Evolutionary conservation across 2,797 vertebrate genomes (phyloP).

Genomic region (Bovichtus variegatus): DNA sequence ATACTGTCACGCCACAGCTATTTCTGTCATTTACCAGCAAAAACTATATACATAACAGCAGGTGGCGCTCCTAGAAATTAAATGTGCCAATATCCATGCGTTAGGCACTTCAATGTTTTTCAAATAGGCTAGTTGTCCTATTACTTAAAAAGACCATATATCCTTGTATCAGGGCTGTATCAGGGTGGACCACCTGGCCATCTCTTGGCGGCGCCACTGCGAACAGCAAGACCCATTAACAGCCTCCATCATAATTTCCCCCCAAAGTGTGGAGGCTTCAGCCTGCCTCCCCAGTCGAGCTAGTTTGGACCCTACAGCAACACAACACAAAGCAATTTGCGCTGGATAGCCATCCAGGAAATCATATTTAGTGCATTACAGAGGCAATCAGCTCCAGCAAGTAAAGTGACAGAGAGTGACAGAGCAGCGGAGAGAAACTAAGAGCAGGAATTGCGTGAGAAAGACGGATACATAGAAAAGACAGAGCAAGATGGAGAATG

Average conservation of each 20-base stretch:
- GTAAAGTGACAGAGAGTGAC: constrained; percentile 37
- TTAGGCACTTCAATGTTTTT: too few species aligned
- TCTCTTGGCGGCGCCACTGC: too few species aligned
- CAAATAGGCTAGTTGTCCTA: too few species aligned
- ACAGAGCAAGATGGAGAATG: constrained; percentile 27
- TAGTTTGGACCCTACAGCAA: constrained; percentile 48
- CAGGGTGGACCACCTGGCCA: too few species aligned
- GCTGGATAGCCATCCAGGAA: constrained; percentile 57
- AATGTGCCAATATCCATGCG: too few species aligned
- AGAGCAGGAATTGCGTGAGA: neutral
- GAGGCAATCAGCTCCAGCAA: constrained; percentile 43
- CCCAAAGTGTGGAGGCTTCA: constrained; percentile 17
- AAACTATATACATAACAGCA: too few species aligned
- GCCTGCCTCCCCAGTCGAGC: constrained; percentile 37
- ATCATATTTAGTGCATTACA: constrained; percentile 57
- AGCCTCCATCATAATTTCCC: constrained; percentile 39
- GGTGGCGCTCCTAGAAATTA: too few species aligned
- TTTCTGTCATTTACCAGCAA: constrained; percentile 29
- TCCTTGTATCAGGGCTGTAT: too few species aligned
- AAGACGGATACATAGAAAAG: constrained; percentile 14
- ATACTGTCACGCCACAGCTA: constrained; percentile 19
- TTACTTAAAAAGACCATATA: too few species aligned
- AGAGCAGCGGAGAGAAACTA: constrained; percentile 22
- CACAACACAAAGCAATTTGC: constrained; percentile 59
- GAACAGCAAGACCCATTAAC: constrained; percentile 43